A percentile compares a stretch with the other conserved stretches of the same genome.
phyloP scores from a whole-genome alignment of 37 sponge, comb jelly and placozoan genomes.

The Ephydatia muelleri region DNA sequence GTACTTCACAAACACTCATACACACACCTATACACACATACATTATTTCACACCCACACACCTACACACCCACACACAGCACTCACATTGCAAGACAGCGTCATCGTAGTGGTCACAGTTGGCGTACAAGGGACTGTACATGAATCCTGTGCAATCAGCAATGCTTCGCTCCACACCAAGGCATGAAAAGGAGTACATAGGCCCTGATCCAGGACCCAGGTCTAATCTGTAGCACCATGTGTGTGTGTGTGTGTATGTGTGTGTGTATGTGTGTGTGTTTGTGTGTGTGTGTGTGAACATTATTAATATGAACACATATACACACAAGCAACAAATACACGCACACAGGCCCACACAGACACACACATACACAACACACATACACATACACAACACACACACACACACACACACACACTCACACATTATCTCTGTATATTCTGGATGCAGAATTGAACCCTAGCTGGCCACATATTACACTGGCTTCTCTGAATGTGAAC shows the following conservation, averaged over 20 bases:
- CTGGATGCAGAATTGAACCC: constrained; percentile 22
- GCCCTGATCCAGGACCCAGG: background rate
- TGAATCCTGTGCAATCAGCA: background rate
- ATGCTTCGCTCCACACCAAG: background rate
- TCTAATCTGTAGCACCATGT: background rate
- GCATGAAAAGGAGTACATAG: background rate
- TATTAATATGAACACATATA: too few relatives aligned
- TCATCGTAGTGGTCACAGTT: background rate
- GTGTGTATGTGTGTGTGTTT: background rate
- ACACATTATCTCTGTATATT: background rate
- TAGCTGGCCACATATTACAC: constrained; percentile 24
- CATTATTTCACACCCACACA: too few relatives aligned
- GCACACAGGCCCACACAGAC: constrained; percentile 21
- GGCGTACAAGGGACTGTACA: background rate
- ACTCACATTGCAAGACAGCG: background rate
- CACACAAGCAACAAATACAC: background rate
- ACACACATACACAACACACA: constrained; percentile 15
- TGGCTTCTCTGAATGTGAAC: constrained; percentile 14
- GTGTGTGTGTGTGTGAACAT: background rate
- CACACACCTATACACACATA: background rate
- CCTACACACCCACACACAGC: background rate
- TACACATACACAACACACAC: background rate
- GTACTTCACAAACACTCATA: background rate
- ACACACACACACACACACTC: background rate
- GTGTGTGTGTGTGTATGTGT: background rate